Conservation (phyloP, 2,888 invertebrate genomes). For the Ophonus ardosiacus region DNA sequence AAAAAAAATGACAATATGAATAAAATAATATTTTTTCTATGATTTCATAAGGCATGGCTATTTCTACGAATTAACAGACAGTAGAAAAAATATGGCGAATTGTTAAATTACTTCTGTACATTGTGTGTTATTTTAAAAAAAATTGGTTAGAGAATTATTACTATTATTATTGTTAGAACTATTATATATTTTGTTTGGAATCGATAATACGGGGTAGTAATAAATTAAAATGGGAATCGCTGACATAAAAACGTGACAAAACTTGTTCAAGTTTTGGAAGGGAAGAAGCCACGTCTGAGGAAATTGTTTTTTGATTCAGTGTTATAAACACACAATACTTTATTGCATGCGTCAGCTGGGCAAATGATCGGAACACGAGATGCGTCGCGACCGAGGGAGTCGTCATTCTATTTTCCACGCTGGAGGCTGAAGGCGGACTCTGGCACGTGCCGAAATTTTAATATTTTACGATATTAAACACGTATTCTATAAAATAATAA, state of each 20-base stretch:
- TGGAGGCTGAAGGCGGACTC: not conserved
- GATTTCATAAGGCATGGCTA: too few relatives aligned
- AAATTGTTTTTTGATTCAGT: conserved; percentile 60
- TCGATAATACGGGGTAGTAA: conserved; percentile 3
- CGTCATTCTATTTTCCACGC: not conserved
- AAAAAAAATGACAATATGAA: too few relatives aligned
- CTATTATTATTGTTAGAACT: not conserved
- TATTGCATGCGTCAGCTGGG: conserved; percentile 46
- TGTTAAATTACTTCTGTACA: too few relatives aligned
- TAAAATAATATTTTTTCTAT: too few relatives aligned
- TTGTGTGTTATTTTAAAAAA: too few relatives aligned
- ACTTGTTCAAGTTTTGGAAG: not conserved
- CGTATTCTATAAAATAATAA: conserved; percentile 34
- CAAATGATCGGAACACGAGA: conserved; percentile 29
- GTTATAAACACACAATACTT: conserved; percentile 54
- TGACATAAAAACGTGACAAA: conserved; percentile 41
- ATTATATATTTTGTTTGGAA: not conserved
- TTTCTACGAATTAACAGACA: too few relatives aligned
- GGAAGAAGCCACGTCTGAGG: conserved; percentile 43
- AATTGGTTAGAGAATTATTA: too few relatives aligned
- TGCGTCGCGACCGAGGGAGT: not conserved
- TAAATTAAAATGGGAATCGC: conserved; percentile 14
- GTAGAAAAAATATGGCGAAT: too few relatives aligned
- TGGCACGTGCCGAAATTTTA: conserved; percentile 42
- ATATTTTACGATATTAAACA: conserved; percentile 50